Evolutionary conservation across 2,113 vertebrate genomes (phyloP).

Genomic region (Sardina pilchardus): DNA sequence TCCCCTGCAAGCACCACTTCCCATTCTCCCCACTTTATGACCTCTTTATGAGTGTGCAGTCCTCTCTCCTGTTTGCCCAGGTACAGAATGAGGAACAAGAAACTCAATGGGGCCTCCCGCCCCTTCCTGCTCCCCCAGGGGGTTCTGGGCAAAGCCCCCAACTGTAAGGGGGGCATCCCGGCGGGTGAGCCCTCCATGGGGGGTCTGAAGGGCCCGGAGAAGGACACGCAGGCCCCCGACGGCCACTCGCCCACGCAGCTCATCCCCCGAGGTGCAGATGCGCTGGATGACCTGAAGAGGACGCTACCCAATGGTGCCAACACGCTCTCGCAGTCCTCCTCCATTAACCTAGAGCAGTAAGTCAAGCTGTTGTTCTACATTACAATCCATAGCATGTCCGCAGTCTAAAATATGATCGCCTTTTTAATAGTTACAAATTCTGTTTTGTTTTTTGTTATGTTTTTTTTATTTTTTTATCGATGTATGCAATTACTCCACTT

Average conservation of each 20-base stretch:
- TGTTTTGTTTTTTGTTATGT: too few species aligned
- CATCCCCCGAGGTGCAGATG: constrained; percentile 82
- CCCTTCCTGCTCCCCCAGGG: constrained; percentile 75
- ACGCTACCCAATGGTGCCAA: constrained; percentile 71
- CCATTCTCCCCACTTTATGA: too few species aligned
- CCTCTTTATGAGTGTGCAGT: neutral
- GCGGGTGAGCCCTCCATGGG: constrained; percentile 74
- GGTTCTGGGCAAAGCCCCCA: constrained; percentile 68
- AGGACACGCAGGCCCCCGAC: constrained; percentile 71
- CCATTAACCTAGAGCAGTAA: constrained; percentile 83
- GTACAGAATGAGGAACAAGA: constrained; percentile 93
- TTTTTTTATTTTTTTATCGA: too few species aligned
- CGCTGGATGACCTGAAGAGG: constrained; percentile 82
- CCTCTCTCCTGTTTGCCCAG: constrained; percentile 58
- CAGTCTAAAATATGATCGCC: neutral
- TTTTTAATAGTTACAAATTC: too few species aligned
- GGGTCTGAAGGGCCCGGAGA: constrained; percentile 77
- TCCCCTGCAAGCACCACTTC: too few species aligned
- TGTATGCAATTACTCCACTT: too few species aligned
- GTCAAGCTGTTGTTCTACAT: constrained; percentile 35
- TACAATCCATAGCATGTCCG: neutral
- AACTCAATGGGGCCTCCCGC: constrained; percentile 82
- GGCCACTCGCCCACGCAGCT: constrained; percentile 77
- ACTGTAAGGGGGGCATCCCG: constrained; percentile 71
- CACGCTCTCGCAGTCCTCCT: constrained; percentile 69